Percentiles rank a stretch among this genome's conserved stretches.
Evolutionary conservation across 2,888 invertebrate species (phyloP).

Genomic region (Mayetiola destructor): DNA sequence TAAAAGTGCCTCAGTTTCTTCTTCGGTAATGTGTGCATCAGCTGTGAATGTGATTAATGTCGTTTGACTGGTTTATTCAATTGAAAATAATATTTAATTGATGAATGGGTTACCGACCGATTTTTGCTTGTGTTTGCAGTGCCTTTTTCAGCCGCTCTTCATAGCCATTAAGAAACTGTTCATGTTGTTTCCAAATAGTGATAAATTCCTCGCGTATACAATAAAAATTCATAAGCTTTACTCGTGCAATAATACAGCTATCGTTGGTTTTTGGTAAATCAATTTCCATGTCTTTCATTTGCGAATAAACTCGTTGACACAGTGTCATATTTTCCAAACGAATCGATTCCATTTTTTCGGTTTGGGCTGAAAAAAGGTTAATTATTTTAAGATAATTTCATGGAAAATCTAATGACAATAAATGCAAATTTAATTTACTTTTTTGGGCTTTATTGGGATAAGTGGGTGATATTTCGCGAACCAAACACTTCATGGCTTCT

Average conservation of each 20-base stretch:
- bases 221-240: constrained; percentile 33
- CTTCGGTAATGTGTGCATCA: constrained; percentile 32
- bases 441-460: neutral
- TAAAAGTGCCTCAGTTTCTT: constrained; percentile 33
- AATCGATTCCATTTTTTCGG: neutral
- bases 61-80: constrained; percentile 1
- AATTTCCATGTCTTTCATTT: constrained; percentile 31
- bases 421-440: neutral
- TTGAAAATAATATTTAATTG: constrained; percentile 14
- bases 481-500: neutral
- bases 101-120: no score
- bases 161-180: constrained; percentile 30
- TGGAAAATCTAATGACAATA: neutral
- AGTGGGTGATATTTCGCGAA: neutral
- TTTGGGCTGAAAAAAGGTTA: neutral
- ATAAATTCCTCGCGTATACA: constrained; percentile 32
- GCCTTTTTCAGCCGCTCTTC: constrained; percentile 33
- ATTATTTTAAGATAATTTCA: neutral
- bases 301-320: constrained; percentile 18
- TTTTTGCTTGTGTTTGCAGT: constrained; percentile 32
- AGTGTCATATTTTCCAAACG: constrained; percentile 11
- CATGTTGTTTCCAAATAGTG: constrained; percentile 32
- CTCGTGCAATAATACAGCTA: constrained; percentile 31
- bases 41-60: constrained; percentile 22
- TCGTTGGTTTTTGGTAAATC: constrained; percentile 30